These are phyloP conservation scores for Shargacucullia verbasci DNA, from an alignment of 2,888 invertebrate species.

Conservation along the genomic window DNA sequence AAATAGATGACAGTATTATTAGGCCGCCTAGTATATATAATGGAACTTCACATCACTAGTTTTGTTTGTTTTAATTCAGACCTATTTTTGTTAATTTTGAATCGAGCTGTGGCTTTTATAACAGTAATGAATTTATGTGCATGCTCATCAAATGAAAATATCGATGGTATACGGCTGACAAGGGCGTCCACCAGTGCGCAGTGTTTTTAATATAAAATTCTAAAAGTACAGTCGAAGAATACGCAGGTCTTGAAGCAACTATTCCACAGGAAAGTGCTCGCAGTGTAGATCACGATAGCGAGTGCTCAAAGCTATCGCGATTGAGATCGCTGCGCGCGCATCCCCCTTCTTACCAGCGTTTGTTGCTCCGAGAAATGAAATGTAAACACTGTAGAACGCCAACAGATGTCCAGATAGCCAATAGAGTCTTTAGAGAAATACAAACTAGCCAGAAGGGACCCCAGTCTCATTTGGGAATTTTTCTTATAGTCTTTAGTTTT, in stretches of 20 bases:
- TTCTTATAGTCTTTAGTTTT: not conserved
- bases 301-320: conserved; percentile 84
- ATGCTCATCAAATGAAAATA: no score
- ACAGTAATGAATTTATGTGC: no score
- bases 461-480: conserved; percentile 9
- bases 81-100: not conserved
- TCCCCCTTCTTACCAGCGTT: conserved; percentile 71
- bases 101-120: no score
- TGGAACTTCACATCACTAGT: conserved; percentile 20
- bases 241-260: conserved; percentile 62
- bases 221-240: conserved; percentile 61
- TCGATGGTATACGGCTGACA: not conserved
- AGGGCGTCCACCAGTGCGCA: conserved; percentile 6
- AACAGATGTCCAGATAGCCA: conserved; percentile 88
- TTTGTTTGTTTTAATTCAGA: not conserved
- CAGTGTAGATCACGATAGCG: conserved; percentile 76
- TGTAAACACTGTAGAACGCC: conserved; percentile 83
- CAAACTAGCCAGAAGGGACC: conserved; percentile 65
- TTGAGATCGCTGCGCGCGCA: conserved; percentile 84
- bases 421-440: conserved; percentile 73
- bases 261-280: conserved; percentile 64
- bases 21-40: conserved; percentile 30
- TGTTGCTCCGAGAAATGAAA: conserved; percentile 87
- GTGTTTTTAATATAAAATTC: conserved; percentile 45
- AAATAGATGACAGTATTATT: conserved; percentile 27